Evolutionary conservation across 2,888 invertebrate genomes (phyloP).

Genomic region (Neoitamus cyanurus): DNA sequence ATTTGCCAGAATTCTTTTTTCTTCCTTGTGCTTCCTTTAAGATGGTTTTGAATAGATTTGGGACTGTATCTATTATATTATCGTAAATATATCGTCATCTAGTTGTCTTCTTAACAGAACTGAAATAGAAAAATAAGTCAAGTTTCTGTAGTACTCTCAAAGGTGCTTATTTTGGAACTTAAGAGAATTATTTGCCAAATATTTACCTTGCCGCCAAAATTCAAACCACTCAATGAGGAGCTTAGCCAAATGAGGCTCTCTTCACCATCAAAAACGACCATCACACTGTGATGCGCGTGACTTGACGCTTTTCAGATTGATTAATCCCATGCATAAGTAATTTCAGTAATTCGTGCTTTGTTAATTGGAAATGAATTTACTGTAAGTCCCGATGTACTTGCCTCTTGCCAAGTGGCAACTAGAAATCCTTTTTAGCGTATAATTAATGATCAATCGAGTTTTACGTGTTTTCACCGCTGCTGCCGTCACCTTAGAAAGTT

Average conservation of each 20-base stretch:
- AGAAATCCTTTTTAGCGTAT: background rate
- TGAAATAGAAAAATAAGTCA: background rate
- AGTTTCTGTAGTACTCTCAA: background rate
- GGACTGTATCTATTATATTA: background rate
- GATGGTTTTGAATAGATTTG: background rate
- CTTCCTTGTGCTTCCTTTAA: background rate
- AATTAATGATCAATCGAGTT: constrained; percentile 20
- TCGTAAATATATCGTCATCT: background rate
- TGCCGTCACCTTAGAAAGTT: constrained; percentile 13
- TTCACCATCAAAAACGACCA: background rate
- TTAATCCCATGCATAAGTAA: constrained; percentile 1
- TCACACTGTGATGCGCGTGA: background rate
- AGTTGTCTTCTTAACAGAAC: background rate
- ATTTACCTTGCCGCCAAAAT: background rate
- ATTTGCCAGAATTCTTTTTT: background rate
- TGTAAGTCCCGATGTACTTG: background rate
- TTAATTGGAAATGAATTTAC: background rate
- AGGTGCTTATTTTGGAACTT: background rate
- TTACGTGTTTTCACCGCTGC: constrained; percentile 10
- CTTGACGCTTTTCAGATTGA: background rate
- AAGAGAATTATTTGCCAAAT: background rate
- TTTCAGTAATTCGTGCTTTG: background rate
- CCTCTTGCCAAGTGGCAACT: background rate
- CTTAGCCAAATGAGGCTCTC: background rate
- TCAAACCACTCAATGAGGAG: background rate